Base-by-base conservation (phyloP, 2,113 vertebrate species). In the Nothobranchius kuhntae region DNA sequence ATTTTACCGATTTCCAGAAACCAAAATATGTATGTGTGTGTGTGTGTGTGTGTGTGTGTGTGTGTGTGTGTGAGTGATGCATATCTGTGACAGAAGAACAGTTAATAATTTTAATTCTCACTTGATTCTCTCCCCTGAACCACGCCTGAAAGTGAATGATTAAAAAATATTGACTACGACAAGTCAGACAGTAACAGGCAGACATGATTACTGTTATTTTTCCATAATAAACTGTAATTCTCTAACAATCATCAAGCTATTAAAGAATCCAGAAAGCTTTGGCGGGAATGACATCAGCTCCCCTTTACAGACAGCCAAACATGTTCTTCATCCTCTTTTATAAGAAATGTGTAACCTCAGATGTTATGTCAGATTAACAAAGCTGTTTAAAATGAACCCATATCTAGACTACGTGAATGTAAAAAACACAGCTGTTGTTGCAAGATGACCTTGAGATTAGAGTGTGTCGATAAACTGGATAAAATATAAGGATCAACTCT, bases 41-140 rank as follows among this genome's bases (percentile, higher is more conserved):
- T 44, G 6, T 53, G 30, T 30, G 30, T 40, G 38, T 40, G 38
- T 51, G 42, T 54, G 35, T 40, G 38, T 40, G 38, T 51, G 42
- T 54, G 35, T 30, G 30, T 30, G 30, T 30, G 30, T 40, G 38
- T 40, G 38, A 47, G 42, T 54, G 35, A 13, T n/a, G 3, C 59
- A 21, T 66, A 42, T 14, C 36, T 61, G 46, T 45, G 17, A 70
- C 51, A 6, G 55, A 53, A 52, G 42, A 26, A 59, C 50, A 60
- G 58, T 62, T 8, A 56, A 47, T 61, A 59, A 51, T 60, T 53
- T 7, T 26, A 15, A 26, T n/a, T 42, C 46, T 3, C 40, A 24
- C 35, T 40, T 1, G 4, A 1, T 36, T 3, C 4, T 56, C 1
- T 53, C 40, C 58, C 42, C 24, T 56, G 52, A 63, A 47, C 45